A percentile compares a stretch with the other conserved stretches of the same genome.
Evolutionary conservation across 2,113 vertebrate species (phyloP).

Genomic region (Phocoena sinus): DNA sequence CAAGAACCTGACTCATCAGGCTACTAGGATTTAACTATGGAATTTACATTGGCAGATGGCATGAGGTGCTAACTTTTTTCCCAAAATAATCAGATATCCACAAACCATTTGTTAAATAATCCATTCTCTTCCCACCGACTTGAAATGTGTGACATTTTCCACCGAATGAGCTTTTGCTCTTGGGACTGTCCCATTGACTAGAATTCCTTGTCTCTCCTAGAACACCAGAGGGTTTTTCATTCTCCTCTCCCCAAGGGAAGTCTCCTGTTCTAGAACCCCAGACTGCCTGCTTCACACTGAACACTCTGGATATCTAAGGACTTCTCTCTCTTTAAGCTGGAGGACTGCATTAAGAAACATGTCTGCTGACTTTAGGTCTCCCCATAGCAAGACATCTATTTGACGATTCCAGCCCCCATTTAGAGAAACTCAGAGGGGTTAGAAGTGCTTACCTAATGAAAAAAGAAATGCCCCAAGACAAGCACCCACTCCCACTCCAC

Average conservation of each 20-base stretch:
- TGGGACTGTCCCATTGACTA: not conserved
- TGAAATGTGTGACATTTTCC: not conserved
- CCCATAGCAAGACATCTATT: not conserved
- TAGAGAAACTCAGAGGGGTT: not conserved
- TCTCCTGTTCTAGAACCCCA: constrained; percentile 11
- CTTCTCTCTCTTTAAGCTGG: not conserved
- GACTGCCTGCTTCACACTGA: not conserved
- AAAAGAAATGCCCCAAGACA: not conserved
- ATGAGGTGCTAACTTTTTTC: not conserved
- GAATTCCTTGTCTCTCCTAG: not conserved
- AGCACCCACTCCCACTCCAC: constrained; percentile 42
- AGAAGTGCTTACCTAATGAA: not conserved
- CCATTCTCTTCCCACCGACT: not conserved
- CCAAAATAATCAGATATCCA: not conserved
- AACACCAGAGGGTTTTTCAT: not conserved
- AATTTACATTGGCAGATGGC: not conserved
- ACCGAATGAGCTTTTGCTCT: not conserved
- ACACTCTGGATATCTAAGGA: not conserved
- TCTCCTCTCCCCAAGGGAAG: not conserved
- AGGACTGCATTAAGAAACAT: not conserved
- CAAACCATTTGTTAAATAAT: constrained; percentile 35
- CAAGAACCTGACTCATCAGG: not conserved
- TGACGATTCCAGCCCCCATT: not conserved
- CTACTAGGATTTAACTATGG: not conserved
- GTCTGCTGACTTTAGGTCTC: not conserved